Evolutionary conservation across 2,113 vertebrate species (phyloP), one percentile per base, ranked within the genome.

Genomic region (Illadopsis cleaveri): DNA sequence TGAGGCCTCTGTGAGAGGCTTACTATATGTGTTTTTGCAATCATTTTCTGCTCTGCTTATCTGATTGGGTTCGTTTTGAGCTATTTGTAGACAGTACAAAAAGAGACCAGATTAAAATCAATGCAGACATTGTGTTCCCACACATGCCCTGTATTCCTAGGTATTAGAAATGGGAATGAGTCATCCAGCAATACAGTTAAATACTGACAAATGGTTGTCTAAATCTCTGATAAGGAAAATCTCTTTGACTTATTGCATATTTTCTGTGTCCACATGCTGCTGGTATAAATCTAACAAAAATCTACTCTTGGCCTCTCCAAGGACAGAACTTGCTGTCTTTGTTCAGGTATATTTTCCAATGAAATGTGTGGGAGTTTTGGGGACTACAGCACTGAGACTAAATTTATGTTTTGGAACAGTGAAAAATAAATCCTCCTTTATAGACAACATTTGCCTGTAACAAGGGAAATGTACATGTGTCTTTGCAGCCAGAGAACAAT

Each of bases 41-140:
- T 92, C 72, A 92, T 84, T 81, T 96, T 96, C 50, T 85, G 91
- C 86, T 79, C 56, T 94, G 62, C 88, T 96, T 89, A 87, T 93
- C 91, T 84, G 86, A 92, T 95, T 91, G 90, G 83, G 75, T 92
- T 97, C 5, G 0, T 33, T 89, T 58, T 81, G 83, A 94, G 89
- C 64, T 93, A 86, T 96, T 94, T 94, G 85, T 94, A 95, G 90
- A 77, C 81, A 86, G 64, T 57, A 84, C 87, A 93, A 89, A 95
- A 96, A 88, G 81, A 96, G 79, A 95, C 70, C 82, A 95, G 88
- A 93, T 96, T 86, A 94, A 96, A 97, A 96, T 96, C 89, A 91
- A 89, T 90, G 84, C 91, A 84, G 91, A 86, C 82, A 86, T 45
- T 86, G 50, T 76, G 57, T 93, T 93, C 91, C 79, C 80, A 95